These are phyloP conservation scores for Bacillus rossius DNA, from an alignment of 1,140 invertebrate genomes.

Conservation along the genomic window DNA sequence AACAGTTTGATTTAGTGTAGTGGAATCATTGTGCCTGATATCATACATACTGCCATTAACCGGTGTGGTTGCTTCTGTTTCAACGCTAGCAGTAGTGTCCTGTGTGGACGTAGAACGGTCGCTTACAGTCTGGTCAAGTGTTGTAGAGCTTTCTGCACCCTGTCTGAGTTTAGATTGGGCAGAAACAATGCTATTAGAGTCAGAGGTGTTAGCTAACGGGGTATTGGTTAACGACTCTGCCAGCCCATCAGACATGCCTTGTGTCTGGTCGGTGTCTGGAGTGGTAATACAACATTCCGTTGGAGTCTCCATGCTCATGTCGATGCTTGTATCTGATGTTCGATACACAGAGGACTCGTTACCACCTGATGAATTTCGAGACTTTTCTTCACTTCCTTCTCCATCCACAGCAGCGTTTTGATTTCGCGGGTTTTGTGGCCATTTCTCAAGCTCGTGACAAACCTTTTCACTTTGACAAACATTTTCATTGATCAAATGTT, in stretches of 20 bases:
- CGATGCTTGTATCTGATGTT: neutral
- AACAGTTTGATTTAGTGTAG: no score
- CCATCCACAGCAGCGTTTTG: no score
- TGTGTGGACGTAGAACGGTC: constrained; percentile 2
- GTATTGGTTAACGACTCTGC: constrained; percentile 8
- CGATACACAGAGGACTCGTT: no score
- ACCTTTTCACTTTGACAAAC: no score
- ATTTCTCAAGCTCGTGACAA: no score
- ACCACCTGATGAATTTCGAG: no score
- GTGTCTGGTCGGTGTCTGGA: neutral
- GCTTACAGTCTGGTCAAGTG: neutral
- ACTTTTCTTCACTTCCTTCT: no score
- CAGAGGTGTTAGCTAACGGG: neutral
- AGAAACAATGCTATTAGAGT: neutral
- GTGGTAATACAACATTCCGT: neutral
- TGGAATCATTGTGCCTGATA: no score
- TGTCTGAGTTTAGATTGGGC: neutral
- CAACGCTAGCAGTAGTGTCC: constrained; percentile 2
- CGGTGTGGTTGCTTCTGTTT: neutral
- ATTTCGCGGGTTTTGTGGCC: no score
- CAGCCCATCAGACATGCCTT: neutral
- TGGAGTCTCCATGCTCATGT: neutral
- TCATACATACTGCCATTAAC: no score
- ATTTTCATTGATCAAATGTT: no score
- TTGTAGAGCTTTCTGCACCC: neutral